Conservation (phyloP, 2,797 vertebrate genomes). For the Chelidonichthys spinosus region DNA sequence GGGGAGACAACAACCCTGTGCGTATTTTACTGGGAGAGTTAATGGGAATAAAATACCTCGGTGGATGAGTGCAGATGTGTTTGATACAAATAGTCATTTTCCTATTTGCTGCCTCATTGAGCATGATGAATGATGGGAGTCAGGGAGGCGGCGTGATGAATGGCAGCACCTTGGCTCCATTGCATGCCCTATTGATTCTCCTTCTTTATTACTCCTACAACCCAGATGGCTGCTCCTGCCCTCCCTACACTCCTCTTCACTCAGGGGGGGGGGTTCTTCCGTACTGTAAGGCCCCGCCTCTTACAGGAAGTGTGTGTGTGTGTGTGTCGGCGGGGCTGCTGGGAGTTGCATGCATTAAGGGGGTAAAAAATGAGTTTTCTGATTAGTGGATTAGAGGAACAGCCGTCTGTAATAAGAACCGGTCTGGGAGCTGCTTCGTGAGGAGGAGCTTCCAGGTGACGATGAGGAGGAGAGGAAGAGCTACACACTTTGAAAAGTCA, state of each 20-base stretch:
- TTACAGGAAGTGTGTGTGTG: conserved; percentile 25
- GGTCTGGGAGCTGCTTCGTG: conserved; percentile 74
- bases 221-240: conserved; percentile 98
- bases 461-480: background rate
- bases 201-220: conserved; percentile 99
- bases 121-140: conserved; percentile 99
- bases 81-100: conserved; percentile 99
- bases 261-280: conserved; percentile 42
- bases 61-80: conserved; percentile 99
- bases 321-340: conserved; percentile 48
- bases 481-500: background rate
- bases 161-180: conserved; percentile 99
- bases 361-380: conserved; percentile 77
- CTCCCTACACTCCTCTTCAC: conserved; percentile 74
- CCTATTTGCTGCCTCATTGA: conserved; percentile 99
- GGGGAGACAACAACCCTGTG: conserved; percentile 91
- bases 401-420: conserved; percentile 68
- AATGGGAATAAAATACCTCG: conserved; percentile 99
- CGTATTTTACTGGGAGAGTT: conserved; percentile 99
- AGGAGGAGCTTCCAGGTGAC: conserved; percentile 46
- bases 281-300: conserved; percentile 72
- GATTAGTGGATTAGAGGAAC: conserved; percentile 77
- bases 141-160: conserved; percentile 99
- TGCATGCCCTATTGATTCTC: conserved; percentile 99
- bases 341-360: conserved; percentile 73